phyloP scores from a whole-genome alignment of 2,113 vertebrate species.

The Sigmodon hispidus region DNA sequence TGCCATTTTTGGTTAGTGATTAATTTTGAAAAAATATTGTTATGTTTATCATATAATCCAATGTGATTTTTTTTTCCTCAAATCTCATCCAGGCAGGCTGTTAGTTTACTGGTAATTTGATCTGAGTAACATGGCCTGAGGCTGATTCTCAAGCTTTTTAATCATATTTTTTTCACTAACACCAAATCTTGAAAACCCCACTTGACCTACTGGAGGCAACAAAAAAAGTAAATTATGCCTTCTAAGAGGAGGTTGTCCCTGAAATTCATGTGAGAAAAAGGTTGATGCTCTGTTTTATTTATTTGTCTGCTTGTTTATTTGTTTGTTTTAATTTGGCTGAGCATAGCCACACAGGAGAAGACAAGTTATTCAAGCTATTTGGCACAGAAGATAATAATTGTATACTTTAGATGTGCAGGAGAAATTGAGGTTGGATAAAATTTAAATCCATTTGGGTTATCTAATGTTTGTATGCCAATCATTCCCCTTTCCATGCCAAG shows the following conservation, averaged over 20 bases:
- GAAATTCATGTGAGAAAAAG: not conserved
- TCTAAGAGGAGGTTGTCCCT: not conserved
- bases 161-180: not conserved
- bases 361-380: not conserved
- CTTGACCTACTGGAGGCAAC: not conserved
- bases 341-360: not conserved
- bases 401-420: not conserved
- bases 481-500: not conserved
- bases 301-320: not conserved
- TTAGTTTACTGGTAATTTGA: slow-evolving; percentile 45
- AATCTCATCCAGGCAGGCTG: slow-evolving; percentile 25
- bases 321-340: not conserved
- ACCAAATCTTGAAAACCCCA: not conserved
- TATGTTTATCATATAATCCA: slow-evolving; percentile 41
- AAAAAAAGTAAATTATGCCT: not conserved
- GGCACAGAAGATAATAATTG: not conserved
- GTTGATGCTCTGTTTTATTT: not conserved
- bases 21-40: slow-evolving; percentile 51
- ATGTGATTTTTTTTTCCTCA: slow-evolving; percentile 60
- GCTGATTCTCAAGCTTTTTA: slow-evolving; percentile 2
- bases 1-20: slow-evolving; percentile 69
- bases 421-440: not conserved
- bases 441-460: not conserved
- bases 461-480: not conserved
- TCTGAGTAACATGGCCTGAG: slow-evolving; percentile 15